A percentile compares a stretch with the other conserved stretches of the same genome.
These are phyloP conservation scores for Octonoba sinensis DNA, from an alignment of 2,888 invertebrate species.

Conservation along the genomic window DNA sequence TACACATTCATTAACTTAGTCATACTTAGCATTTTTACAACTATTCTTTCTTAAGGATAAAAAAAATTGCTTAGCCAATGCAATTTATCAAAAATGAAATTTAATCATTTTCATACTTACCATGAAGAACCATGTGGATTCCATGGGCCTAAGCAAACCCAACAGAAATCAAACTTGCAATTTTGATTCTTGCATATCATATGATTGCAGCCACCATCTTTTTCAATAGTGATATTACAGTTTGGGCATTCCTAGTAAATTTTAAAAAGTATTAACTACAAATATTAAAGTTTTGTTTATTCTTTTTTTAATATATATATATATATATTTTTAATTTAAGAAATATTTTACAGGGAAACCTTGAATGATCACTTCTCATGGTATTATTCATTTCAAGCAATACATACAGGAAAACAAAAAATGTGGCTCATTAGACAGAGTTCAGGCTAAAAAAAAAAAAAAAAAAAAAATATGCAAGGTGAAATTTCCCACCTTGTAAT, in stretches of 20 bases:
- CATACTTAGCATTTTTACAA: background rate
- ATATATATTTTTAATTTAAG: constrained; percentile 1
- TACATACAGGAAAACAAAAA: too few relatives aligned
- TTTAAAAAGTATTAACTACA: too few relatives aligned
- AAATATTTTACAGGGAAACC: constrained; percentile 1
- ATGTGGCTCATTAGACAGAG: too few relatives aligned
- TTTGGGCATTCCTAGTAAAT: constrained; percentile 87
- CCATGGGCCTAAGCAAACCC: constrained; percentile 99
- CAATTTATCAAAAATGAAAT: too few relatives aligned
- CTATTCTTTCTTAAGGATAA: background rate
- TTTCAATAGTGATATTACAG: constrained; percentile 84
- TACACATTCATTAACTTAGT: background rate
- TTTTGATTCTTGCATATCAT: constrained; percentile 99
- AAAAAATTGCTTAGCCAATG: background rate
- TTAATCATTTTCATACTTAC: constrained; percentile 71
- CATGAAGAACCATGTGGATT: constrained; percentile 98
- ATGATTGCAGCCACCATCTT: constrained; percentile 98
- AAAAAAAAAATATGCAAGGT: too few relatives aligned
- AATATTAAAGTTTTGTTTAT: too few relatives aligned
- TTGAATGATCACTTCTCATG: too few relatives aligned
- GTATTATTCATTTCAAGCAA: too few relatives aligned
- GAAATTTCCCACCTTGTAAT: too few relatives aligned
- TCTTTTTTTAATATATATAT: too few relatives aligned
- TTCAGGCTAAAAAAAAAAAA: too few relatives aligned
- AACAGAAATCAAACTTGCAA: constrained; percentile 98